These are phyloP conservation scores for Porites divaricata DNA, from an alignment of 92 coral and sea anemone genomes.

Conservation along the genomic window DNA sequence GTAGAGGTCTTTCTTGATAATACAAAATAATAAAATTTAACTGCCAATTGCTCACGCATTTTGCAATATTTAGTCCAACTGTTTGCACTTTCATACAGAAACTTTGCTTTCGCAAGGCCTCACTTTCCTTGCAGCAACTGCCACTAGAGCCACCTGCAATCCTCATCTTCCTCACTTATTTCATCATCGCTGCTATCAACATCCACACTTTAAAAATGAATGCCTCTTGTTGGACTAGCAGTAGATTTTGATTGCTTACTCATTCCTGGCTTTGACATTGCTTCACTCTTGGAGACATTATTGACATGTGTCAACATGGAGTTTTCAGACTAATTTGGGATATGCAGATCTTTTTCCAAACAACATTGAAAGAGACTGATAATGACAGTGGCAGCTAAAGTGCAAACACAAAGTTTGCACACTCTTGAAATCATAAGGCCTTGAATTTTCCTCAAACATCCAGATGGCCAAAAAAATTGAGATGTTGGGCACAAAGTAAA, in stretches of 20 bases:
- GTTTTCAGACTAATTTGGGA: conserved; percentile 19
- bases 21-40: no score
- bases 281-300: conserved; percentile 15
- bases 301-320: conserved; percentile 42
- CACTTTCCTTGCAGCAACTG: conserved; percentile 8
- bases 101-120: neutral
- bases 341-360: conserved; percentile 56
- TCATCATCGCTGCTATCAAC: conserved; percentile 8
- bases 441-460: no score
- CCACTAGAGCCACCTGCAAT: neutral
- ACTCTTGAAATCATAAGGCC: conserved; percentile 15
- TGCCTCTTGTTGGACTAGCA: conserved; percentile 5
- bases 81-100: neutral
- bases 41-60: neutral
- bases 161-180: neutral
- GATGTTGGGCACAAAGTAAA: no score
- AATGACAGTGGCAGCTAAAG: neutral
- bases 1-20: neutral
- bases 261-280: neutral
- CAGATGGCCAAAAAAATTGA: no score
- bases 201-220: conserved; percentile 24
- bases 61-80: neutral
- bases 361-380: conserved; percentile 54
- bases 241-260: neutral
- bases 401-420: neutral